These are phyloP conservation scores for Amazona vittata DNA, from an alignment of 2,113 vertebrate genomes.

Conservation along the genomic window DNA sequence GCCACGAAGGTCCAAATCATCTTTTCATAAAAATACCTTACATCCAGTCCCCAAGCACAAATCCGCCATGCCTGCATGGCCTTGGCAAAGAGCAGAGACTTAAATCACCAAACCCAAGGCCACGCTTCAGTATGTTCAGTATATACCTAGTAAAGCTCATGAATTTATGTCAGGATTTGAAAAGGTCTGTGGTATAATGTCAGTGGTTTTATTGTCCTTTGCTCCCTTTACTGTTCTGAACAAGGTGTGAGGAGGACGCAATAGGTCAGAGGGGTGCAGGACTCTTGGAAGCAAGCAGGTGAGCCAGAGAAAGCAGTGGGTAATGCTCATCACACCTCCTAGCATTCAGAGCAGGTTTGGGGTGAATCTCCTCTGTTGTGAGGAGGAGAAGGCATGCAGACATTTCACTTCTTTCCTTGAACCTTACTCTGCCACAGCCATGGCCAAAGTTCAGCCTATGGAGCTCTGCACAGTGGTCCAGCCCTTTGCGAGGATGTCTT, in stretches of 20 bases:
- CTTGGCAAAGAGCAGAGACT: not conserved
- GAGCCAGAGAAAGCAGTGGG: not conserved
- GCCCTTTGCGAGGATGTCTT: not conserved
- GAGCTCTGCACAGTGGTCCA: not conserved
- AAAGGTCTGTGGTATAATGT: not conserved
- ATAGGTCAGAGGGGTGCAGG: not conserved
- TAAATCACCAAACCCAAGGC: not conserved
- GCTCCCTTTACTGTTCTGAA: not conserved
- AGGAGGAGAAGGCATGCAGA: not conserved
- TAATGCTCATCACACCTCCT: not conserved
- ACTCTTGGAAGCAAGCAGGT: not conserved
- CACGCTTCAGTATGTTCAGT: not conserved
- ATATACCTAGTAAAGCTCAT: not conserved
- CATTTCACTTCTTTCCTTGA: not conserved
- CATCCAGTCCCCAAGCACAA: not conserved
- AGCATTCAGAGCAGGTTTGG: not conserved
- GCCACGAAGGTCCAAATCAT: not conserved
- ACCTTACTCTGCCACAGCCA: not conserved
- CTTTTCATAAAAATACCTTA: not conserved
- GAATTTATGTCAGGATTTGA: not conserved
- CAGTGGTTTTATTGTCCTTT: not conserved
- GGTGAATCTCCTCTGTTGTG: accelerated
- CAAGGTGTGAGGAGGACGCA: not conserved
- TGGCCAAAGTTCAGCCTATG: accelerated
- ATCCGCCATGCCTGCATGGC: not conserved